A percentile compares a stretch with the other conserved stretches of the same genome.
Conservation (phyloP, 2,113 vertebrate species). For the Anoplopoma fimbria region DNA sequence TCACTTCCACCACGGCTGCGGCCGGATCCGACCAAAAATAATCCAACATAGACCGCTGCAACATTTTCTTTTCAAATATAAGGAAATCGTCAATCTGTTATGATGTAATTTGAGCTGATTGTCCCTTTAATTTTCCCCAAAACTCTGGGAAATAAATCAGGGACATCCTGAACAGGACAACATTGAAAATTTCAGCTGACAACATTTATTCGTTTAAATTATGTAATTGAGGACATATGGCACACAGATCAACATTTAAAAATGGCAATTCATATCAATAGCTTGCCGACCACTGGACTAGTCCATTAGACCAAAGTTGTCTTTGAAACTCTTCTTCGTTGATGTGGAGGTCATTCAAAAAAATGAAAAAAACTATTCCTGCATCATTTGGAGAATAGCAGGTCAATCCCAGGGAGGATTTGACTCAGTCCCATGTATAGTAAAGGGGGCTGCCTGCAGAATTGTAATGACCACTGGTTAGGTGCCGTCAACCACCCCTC, state of each 20-base stretch:
- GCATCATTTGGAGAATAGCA: neutral
- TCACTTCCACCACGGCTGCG: too few relatives aligned
- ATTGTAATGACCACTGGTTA: slow-evolving; percentile 61
- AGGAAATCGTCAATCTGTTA: neutral
- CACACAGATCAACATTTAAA: neutral
- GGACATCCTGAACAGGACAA: neutral
- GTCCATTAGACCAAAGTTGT: neutral
- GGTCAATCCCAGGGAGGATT: neutral
- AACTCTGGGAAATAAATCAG: too few relatives aligned
- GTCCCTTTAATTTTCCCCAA: too few relatives aligned
- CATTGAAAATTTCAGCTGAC: neutral
- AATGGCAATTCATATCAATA: neutral
- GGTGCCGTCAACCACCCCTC: slow-evolving; percentile 41
- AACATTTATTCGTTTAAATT: neutral
- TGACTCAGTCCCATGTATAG: slow-evolving; percentile 18
- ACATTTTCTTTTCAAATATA: neutral
- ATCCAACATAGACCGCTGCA: too few relatives aligned
- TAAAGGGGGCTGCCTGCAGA: slow-evolving; percentile 40
- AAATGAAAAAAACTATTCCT: neutral
- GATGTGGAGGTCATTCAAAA: neutral
- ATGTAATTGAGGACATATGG: neutral
- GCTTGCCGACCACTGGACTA: neutral
- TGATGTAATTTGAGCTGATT: too few relatives aligned
- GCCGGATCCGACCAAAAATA: neutral
- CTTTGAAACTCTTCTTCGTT: neutral